A percentile compares a stretch with the other conserved stretches of the same genome.
These are phyloP conservation scores for Actenoides hombroni DNA, from an alignment of 2,113 vertebrate genomes.

Conservation along the genomic window DNA sequence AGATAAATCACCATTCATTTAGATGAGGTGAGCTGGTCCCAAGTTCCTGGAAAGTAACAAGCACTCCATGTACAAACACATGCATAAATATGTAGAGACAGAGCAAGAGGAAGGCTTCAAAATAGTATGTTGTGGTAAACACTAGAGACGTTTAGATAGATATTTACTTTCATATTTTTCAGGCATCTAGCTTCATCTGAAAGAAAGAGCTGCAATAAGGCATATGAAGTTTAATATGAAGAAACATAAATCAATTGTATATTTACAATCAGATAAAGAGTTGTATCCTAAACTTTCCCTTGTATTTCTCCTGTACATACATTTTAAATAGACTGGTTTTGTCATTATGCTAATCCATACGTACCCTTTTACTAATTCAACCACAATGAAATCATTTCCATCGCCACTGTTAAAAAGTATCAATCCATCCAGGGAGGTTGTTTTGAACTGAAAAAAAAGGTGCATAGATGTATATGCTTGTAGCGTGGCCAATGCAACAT, in stretches of 20 bases:
- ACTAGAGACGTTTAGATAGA: neutral
- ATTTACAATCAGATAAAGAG: neutral
- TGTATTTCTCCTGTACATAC: neutral
- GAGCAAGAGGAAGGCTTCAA: slow-evolving; percentile 22
- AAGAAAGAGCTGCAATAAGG: slow-evolving; percentile 43
- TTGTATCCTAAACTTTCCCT: neutral
- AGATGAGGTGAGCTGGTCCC: neutral
- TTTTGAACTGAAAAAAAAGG: slow-evolving; percentile 99
- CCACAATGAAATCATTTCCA: slow-evolving; percentile 98
- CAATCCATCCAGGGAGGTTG: slow-evolving; percentile 94
- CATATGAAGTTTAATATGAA: neutral
- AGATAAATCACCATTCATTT: neutral
- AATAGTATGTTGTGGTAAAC: neutral
- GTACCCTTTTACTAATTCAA: slow-evolving; percentile 98
- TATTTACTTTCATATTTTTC: slow-evolving; percentile 38
- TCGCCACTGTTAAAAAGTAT: slow-evolving; percentile 98
- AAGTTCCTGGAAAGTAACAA: neutral
- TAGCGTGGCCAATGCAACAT: slow-evolving; percentile 89
- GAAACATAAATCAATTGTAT: neutral
- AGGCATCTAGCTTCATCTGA: slow-evolving; percentile 35
- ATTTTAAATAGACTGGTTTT: neutral
- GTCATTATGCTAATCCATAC: slow-evolving; percentile 30
- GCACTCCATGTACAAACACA: neutral
- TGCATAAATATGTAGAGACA: neutral
- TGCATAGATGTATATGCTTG: slow-evolving; percentile 99